Evolutionary conservation across 2,113 vertebrate genomes (phyloP), one percentile per base, ranked within the genome.

Genomic region (Narcine bancroftii): DNA sequence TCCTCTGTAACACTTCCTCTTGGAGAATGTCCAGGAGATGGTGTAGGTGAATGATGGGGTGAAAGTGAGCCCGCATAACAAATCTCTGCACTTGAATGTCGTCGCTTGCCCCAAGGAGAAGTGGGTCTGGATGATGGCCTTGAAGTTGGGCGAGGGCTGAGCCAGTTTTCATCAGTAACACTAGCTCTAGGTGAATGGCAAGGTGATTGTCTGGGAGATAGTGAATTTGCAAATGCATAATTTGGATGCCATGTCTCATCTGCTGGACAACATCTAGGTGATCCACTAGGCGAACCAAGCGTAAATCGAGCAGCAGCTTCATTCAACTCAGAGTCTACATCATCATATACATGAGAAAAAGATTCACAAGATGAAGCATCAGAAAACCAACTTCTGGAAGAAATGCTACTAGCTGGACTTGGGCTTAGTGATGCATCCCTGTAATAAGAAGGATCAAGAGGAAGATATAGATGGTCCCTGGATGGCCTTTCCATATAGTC

Each of bases 341-440:
- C 98, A 83, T 99, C 98, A 93, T 99, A 99, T 94, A 99, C 96
- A 0, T 99, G 98, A 72, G 98, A 99, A 94, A 99, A 97, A 79
- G 98, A 99, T 94, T 99, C 98, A 93, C 98, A 99, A 92, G 98
- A 99, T 24, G 98, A 99, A 81, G 98, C 98, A 92, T 99, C 98
- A 85, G 98, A 99, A 95, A 98, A 99, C 98, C 98, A 99, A 93
- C 98, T 99, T 94, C 97, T 96, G 65, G 98, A 99, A 0, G 98
- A 99, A 95, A 99, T 96, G 95, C 98, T 99, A 96, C 98, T 99
- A 94, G 98, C 98, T 89, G 98, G 98, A 93, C 98, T 99, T 0
- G 98, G 98, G 94, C 98, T 99, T 93, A 99, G 97, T 42, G 98
- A 99, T 24, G 98, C 96, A 83, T 99, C 98, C 93, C 98, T 96